Percentiles rank a stretch among this genome's conserved stretches.
Evolutionary conservation across 2,113 vertebrate species (phyloP).

Genomic region (Brachyhypopomus occidentalis): DNA sequence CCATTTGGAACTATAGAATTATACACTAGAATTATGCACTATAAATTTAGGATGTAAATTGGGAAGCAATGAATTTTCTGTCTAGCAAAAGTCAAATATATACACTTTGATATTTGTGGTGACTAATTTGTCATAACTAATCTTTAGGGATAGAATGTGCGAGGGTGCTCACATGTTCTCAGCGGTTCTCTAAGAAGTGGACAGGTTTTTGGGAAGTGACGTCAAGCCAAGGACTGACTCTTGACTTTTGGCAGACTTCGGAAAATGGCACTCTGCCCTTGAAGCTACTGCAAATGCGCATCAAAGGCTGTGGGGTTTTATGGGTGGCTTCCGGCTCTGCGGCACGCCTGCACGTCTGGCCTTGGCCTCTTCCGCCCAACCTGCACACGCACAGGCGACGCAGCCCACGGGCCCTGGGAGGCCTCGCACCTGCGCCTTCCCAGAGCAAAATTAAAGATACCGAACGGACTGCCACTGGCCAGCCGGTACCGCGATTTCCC

Average conservation of each 20-base stretch:
- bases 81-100: no score
- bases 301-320: slow-evolving; percentile 61
- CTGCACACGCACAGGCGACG: slow-evolving; percentile 24
- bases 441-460: neutral
- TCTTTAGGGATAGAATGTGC: neutral
- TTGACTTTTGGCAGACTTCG: slow-evolving; percentile 16
- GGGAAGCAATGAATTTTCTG: neutral
- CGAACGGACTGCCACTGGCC: neutral
- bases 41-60: neutral
- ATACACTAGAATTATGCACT: neutral
- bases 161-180: neutral
- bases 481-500: neutral
- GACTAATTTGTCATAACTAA: no score
- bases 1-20: neutral
- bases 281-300: slow-evolving; percentile 55
- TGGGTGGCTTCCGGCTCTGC: slow-evolving; percentile 46
- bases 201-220: neutral
- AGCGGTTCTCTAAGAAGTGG: slow-evolving; percentile 22
- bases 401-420: slow-evolving; percentile 17
- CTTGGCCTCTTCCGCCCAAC: slow-evolving; percentile 38
- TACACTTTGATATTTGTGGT: no score
- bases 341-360: slow-evolving; percentile 47
- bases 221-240: slow-evolving; percentile 14
- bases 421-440: neutral
- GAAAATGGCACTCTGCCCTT: slow-evolving; percentile 32